Percentiles rank a stretch among this genome's conserved stretches.
phyloP scores from a whole-genome alignment of 2,797 vertebrate genomes.

The Scyliorhinus canicula region DNA sequence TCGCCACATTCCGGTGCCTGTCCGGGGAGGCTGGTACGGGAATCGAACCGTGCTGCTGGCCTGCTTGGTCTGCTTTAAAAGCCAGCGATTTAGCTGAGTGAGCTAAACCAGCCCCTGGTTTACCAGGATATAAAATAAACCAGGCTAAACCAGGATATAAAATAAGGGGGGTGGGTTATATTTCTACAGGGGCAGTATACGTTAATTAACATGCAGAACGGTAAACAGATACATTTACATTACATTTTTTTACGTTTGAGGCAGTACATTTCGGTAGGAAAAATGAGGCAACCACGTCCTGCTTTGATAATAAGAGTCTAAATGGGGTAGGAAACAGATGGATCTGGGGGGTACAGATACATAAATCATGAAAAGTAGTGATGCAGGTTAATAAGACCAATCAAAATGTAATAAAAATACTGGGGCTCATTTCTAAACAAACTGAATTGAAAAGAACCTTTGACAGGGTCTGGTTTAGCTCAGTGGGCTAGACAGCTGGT shows the following conservation, averaged over 20 bases:
- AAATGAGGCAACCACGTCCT: not conserved
- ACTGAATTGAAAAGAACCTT: not conserved
- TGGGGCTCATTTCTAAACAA: not conserved
- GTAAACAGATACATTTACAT: not conserved
- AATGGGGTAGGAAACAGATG: not conserved
- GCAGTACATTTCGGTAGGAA: not conserved
- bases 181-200: not conserved
- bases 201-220: not conserved
- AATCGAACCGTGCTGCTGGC: too few relatives aligned
- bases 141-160: too few relatives aligned
- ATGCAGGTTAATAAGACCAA: not conserved
- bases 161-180: not conserved
- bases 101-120: too few relatives aligned
- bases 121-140: too few relatives aligned
- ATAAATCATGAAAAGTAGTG: not conserved
- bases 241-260: too few relatives aligned
- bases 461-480: too few relatives aligned
- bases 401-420: not conserved
- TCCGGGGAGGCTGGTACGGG: too few relatives aligned
- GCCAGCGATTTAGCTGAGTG: too few relatives aligned
- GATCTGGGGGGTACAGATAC: not conserved
- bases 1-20: too few relatives aligned
- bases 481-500: too few relatives aligned
- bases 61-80: too few relatives aligned
- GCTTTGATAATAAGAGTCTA: not conserved